A percentile compares a stretch with the other conserved stretches of the same genome.
phyloP scores from a whole-genome alignment of 2,797 vertebrate genomes.

The Siniperca undulata region DNA sequence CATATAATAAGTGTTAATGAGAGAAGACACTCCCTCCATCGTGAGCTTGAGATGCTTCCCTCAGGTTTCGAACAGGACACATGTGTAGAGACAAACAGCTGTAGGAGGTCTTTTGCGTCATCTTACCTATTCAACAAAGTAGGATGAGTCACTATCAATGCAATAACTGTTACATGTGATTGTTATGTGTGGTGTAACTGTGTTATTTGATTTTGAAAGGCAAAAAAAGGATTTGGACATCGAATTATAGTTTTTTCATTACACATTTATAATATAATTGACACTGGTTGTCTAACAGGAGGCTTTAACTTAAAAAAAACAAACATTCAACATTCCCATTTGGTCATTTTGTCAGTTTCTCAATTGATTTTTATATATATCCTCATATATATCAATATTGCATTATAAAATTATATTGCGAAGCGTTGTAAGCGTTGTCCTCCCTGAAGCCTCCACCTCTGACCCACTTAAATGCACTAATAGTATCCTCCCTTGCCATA shows the following conservation, averaged over 20 bases:
- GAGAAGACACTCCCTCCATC: not conserved
- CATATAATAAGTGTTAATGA: not conserved
- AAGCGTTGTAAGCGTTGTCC: not conserved
- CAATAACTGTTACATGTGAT: constrained; percentile 14
- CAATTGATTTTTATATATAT: not conserved
- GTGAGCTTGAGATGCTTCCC: not conserved
- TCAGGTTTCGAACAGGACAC: constrained; percentile 11
- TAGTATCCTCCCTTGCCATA: constrained; percentile 1
- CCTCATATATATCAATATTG: not conserved
- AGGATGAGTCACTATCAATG: constrained; percentile 20
- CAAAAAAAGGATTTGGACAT: not conserved
- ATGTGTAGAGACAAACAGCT: constrained; percentile 12
- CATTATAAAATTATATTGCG: not conserved
- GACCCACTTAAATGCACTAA: not conserved
- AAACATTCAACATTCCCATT: not conserved
- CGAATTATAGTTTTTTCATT: not conserved
- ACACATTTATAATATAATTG: not conserved
- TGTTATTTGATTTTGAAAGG: constrained; percentile 3
- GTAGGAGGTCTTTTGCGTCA: constrained; percentile 20
- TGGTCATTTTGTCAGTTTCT: not conserved
- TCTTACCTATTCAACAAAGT: constrained; percentile 5
- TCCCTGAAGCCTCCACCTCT: not conserved
- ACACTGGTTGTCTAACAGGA: not conserved
- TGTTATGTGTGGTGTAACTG: not conserved
- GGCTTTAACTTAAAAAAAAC: not conserved